phyloP scores from a whole-genome alignment of 2,797 vertebrate species.

The Malurus leucopterus region DNA sequence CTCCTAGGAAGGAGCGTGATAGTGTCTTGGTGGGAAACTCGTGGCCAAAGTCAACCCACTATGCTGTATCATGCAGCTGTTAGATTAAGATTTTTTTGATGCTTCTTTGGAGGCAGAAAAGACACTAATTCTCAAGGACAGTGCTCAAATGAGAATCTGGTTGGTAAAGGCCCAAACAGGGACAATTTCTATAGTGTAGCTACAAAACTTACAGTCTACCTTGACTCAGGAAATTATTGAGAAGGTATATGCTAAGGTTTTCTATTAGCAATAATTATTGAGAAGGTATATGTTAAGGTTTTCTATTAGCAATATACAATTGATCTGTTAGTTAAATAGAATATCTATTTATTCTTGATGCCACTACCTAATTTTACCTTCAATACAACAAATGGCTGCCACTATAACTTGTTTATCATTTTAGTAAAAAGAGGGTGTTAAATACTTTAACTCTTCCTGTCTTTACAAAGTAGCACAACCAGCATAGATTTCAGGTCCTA shows the following conservation, averaged over 20 bases:
- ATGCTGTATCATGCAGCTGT: background rate
- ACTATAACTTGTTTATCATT: background rate
- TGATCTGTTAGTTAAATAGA: background rate
- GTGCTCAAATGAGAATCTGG: background rate
- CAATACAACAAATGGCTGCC: background rate
- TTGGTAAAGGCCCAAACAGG: constrained; percentile 15
- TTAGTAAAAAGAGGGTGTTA: background rate
- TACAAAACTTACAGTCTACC: constrained; percentile 32
- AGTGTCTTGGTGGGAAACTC: background rate
- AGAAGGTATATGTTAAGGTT: background rate
- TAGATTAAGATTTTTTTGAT: background rate
- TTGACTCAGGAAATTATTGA: constrained; percentile 30
- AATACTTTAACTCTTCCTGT: background rate
- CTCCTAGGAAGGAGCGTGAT: background rate
- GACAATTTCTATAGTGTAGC: background rate
- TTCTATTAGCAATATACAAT: background rate
- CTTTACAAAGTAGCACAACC: background rate
- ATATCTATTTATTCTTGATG: constrained; percentile 22
- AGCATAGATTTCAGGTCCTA: background rate
- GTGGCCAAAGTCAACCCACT: background rate
- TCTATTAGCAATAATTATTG: constrained; percentile 8
- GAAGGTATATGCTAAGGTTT: background rate
- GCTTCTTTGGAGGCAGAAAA: constrained; percentile 25
- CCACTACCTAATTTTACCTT: constrained; percentile 2
- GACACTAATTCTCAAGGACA: constrained; percentile 28